Percentiles rank a stretch among this genome's conserved stretches.
phyloP scores from a whole-genome alignment of 2,113 vertebrate species.

The Apus apus region DNA sequence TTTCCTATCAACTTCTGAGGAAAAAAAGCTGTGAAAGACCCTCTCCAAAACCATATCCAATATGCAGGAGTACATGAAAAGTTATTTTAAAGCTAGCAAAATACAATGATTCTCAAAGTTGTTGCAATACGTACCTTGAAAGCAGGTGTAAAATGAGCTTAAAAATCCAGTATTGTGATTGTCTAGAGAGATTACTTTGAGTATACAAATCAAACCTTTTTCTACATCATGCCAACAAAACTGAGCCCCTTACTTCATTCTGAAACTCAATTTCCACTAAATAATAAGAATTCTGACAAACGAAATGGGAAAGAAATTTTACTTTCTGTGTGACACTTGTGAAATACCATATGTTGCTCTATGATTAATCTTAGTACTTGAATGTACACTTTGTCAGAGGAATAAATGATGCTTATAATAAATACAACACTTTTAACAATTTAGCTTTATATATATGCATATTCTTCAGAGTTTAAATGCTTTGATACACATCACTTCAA shows the following conservation, averaged over 20 bases:
- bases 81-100: neutral
- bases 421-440: neutral
- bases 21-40: neutral
- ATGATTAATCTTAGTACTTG: neutral
- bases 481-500: neutral
- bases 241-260: neutral
- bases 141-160: neutral
- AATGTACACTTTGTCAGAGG: neutral
- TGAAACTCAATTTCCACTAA: neutral
- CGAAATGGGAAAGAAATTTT: neutral
- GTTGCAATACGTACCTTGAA: neutral
- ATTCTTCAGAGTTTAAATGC: neutral
- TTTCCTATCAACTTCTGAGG: neutral
- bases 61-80: neutral
- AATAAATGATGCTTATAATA: neutral
- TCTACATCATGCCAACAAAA: neutral
- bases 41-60: neutral
- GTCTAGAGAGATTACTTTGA: neutral
- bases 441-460: neutral
- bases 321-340: rapidly evolving
- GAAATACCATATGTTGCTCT: neutral
- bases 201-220: neutral
- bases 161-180: neutral
- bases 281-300: neutral
- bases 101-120: neutral